Conservation (phyloP, 2,888 invertebrate species). For the Chrysopilus asiliformis region DNA sequence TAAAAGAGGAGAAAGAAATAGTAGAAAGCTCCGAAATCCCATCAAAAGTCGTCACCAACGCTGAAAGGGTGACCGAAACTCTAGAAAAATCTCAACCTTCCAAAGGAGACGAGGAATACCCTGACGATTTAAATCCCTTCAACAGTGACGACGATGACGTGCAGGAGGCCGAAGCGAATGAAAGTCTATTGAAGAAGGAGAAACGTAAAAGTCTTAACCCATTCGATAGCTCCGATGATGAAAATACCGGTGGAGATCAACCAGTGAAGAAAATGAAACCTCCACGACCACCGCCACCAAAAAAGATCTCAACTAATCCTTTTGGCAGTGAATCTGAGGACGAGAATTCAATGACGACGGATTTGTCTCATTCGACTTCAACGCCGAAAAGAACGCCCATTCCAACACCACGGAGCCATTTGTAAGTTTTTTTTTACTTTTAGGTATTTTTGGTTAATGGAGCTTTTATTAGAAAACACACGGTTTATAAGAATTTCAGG, state of each 20-base stretch:
- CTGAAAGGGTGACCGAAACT: no score
- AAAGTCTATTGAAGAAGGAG: slow-evolving; percentile 17
- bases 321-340: slow-evolving; percentile 59
- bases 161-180: slow-evolving; percentile 22
- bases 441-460: no score
- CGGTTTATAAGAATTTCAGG: no score
- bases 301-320: slow-evolving; percentile 45
- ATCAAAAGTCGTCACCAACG: neutral
- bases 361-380: slow-evolving; percentile 11
- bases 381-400: slow-evolving; percentile 26
- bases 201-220: slow-evolving; percentile 40
- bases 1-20: slow-evolving; percentile 9
- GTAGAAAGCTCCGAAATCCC: slow-evolving; percentile 1
- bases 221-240: slow-evolving; percentile 54
- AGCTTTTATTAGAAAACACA: no score
- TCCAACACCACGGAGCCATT: slow-evolving; percentile 29
- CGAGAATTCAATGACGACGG: slow-evolving; percentile 20
- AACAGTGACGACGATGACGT: slow-evolving; percentile 48
- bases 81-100: slow-evolving; percentile 1
- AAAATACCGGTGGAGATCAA: slow-evolving; percentile 21
- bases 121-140: slow-evolving; percentile 74
- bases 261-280: slow-evolving; percentile 23
- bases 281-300: slow-evolving; percentile 35
- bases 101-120: slow-evolving; percentile 40
- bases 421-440: slow-evolving; percentile 22